Evolutionary conservation across 2,888 invertebrate genomes (phyloP), one percentile per base, ranked within the genome.

Genomic region (Hecatera dysodea): DNA sequence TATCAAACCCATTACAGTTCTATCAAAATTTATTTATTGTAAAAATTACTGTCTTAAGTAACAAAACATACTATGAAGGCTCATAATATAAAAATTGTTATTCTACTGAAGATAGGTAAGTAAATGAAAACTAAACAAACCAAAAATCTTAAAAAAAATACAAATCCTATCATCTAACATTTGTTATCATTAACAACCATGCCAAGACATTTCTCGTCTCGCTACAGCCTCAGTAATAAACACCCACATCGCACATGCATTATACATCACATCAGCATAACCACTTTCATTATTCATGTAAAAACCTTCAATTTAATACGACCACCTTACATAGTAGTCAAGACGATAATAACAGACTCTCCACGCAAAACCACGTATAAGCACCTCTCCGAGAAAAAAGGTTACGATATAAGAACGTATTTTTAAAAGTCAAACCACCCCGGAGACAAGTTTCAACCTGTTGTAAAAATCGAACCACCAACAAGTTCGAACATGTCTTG

Each of bases 361-460:
- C 36, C 57, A 67, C 36, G 68, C 36, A 78, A 50, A 75, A 62
- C 62, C 33, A 42, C 33, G 55, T 68, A 46, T 44, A 71, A 59
- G 48, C 72, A 70, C 62, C 62, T 64, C 68, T 65, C 17, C 57
- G 9, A 57, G 50, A 59, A 75, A 82, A 71, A 75, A 72, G 46
- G n/a, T 29, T 9, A 39, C 11, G 39, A 62, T 70, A 85, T 67
- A 71, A 83, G 84, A 84, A 86, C 50, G 56, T 76, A 78, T 77
- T 82, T 75, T 75, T 63, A 72, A 78, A 63, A 59, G 33, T 57
- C 50, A 65, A 82, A 33, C 72, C 62, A 82, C 72, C 78, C 72
- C 55, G 56, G 67, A 68, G 69, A 91, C 94, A 91, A 85, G 94
- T 93, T 85, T 11, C 88, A 93, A 94, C 95, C 92, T 95, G 95